phyloP scores from a whole-genome alignment of 2,888 invertebrate species.

The Megalurothrips usitatus region DNA sequence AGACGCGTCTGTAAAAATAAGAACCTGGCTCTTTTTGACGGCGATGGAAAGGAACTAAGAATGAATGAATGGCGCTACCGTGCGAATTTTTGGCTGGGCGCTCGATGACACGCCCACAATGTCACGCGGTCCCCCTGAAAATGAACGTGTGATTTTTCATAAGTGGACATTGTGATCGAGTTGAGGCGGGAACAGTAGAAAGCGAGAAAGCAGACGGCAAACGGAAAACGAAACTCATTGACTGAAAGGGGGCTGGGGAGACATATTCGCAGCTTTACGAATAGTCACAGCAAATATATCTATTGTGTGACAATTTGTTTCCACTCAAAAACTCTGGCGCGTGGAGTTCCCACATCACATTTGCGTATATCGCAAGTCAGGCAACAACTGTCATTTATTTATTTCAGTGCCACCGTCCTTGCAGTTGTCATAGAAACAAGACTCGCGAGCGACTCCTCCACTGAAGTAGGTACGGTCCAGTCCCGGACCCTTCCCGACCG shows the following conservation, averaged over 20 bases:
- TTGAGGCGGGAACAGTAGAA: too few species aligned
- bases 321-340: not conserved
- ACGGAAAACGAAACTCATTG: too few species aligned
- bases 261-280: not conserved
- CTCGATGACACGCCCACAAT: not conserved
- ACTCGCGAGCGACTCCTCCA: not conserved
- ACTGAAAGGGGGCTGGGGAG: not conserved
- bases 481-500: too few species aligned
- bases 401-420: not conserved
- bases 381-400: not conserved
- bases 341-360: not conserved
- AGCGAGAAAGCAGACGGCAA: too few species aligned
- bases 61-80: not conserved
- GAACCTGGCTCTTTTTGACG: not conserved
- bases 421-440: not conserved
- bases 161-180: not conserved
- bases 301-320: not conserved
- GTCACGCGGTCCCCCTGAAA: not conserved
- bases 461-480: too few species aligned
- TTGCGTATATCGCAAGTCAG: not conserved
- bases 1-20: not conserved
- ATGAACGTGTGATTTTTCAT: not conserved
- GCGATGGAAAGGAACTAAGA: not conserved
- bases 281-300: not conserved
- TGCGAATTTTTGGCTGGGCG: not conserved